Conservation (phyloP, 2,113 vertebrate genomes). For the Eonycteris spelaea region DNA sequence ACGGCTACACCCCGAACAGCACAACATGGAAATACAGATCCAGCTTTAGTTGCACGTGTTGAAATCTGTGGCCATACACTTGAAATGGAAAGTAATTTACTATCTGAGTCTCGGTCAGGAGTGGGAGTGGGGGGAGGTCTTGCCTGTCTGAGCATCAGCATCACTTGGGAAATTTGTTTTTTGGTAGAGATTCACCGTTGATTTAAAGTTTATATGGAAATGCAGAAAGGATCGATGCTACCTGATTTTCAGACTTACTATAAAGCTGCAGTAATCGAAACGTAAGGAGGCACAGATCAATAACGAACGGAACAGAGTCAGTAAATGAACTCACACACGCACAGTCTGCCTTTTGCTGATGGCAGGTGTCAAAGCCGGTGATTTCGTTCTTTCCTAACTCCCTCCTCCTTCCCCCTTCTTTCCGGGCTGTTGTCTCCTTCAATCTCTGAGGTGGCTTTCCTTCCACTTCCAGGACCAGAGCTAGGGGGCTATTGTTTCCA, state of each 20-base stretch:
- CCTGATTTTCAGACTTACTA: neutral
- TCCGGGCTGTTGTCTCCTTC: neutral
- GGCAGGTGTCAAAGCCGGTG: accelerated
- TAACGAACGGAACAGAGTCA: accelerated
- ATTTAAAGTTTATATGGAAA: neutral
- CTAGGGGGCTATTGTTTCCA: neutral
- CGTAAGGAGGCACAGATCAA: accelerated
- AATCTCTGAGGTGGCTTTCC: neutral
- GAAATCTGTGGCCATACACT: accelerated
- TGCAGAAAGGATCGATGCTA: neutral
- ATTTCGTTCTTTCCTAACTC: neutral
- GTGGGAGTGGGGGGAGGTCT: too few relatives aligned
- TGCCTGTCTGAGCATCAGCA: accelerated
- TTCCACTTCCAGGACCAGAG: neutral
- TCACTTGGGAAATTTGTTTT: neutral
- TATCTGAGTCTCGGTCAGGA: neutral
- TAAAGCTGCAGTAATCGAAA: neutral
- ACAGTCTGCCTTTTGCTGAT: accelerated
- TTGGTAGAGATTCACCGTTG: neutral
- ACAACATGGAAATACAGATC: neutral
- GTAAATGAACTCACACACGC: accelerated
- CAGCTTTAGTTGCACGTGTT: accelerated
- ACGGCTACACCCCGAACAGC: neutral
- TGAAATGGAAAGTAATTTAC: neutral
- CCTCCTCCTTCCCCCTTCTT: too few relatives aligned